Evolutionary conservation across 2,797 vertebrate genomes (phyloP).

Genomic region (Cossypha caffra): DNA sequence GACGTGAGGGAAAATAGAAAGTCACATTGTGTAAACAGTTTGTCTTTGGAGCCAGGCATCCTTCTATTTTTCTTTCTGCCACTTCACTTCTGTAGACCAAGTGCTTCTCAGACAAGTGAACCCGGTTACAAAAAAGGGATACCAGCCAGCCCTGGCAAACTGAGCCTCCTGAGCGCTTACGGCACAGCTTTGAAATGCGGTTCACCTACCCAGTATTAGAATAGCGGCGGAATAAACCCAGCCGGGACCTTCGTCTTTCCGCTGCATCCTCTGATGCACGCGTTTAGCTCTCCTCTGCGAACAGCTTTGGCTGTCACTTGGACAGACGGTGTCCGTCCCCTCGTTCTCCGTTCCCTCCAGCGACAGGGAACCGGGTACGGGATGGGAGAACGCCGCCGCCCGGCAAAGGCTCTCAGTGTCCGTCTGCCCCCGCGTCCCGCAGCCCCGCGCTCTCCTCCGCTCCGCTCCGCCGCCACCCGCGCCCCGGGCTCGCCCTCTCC

Average conservation of each 20-base stretch:
- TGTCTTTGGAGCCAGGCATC: background rate
- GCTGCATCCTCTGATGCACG: background rate
- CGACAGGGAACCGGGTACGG: background rate
- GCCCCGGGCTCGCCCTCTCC: background rate
- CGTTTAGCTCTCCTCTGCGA: background rate
- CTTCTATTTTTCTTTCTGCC: background rate
- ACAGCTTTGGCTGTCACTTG: background rate
- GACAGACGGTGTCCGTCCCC: background rate
- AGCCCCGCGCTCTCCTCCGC: background rate
- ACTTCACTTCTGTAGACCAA: background rate
- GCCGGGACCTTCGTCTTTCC: background rate
- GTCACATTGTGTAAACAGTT: background rate
- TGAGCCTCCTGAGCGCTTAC: background rate
- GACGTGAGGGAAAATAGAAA: rapidly evolving
- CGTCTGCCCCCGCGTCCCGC: background rate
- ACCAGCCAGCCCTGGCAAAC: background rate
- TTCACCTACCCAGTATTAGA: background rate
- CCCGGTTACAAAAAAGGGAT: background rate
- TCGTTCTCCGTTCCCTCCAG: background rate
- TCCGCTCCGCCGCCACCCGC: no score
- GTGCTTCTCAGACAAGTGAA: background rate
- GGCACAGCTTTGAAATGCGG: background rate
- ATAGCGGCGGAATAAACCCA: background rate
- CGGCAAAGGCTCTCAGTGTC: background rate
- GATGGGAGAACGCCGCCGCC: background rate